Evolutionary conservation across 1,140 invertebrate species (phyloP).

Genomic region (Drosophila pachea): DNA sequence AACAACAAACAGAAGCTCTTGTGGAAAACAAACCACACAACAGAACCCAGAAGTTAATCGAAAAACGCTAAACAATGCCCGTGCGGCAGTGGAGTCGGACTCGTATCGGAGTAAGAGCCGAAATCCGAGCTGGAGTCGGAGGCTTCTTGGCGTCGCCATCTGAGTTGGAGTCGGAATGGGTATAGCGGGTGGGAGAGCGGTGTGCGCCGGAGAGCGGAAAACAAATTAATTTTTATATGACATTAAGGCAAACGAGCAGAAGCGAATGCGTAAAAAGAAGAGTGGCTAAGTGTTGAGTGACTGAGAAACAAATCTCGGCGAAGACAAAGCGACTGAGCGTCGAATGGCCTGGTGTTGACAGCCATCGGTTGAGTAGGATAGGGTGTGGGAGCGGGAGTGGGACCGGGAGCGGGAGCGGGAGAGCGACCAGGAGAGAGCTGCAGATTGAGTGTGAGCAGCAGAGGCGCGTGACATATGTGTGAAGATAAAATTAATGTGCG

Average conservation of each 20-base stretch:
- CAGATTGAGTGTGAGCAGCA: constrained; percentile 35
- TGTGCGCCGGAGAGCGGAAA: constrained; percentile 58
- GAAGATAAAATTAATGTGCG: constrained; percentile 71
- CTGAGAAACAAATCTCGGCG: constrained; percentile 70
- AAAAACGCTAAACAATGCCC: constrained; percentile 71
- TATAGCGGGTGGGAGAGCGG: not conserved
- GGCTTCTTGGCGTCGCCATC: no score
- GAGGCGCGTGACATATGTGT: constrained; percentile 69
- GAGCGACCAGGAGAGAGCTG: constrained; percentile 14
- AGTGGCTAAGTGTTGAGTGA: constrained; percentile 70
- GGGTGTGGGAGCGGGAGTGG: constrained; percentile 28
- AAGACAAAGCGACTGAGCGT: constrained; percentile 64
- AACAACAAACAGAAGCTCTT: constrained; percentile 58
- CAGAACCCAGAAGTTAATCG: constrained; percentile 73
- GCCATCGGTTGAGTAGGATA: not conserved
- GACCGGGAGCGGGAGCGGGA: constrained; percentile 28
- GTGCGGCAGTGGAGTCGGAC: constrained; percentile 3
- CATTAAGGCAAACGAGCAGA: constrained; percentile 74
- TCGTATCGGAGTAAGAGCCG: not conserved
- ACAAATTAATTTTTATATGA: constrained; percentile 78
- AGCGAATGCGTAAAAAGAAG: constrained; percentile 55
- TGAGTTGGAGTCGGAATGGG: not conserved
- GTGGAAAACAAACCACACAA: constrained; percentile 53
- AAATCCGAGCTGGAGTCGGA: not conserved
- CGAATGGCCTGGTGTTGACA: constrained; percentile 56